Base-by-base conservation (phyloP, 2,888 invertebrate species). In the Zootermopsis nevadensis region DNA sequence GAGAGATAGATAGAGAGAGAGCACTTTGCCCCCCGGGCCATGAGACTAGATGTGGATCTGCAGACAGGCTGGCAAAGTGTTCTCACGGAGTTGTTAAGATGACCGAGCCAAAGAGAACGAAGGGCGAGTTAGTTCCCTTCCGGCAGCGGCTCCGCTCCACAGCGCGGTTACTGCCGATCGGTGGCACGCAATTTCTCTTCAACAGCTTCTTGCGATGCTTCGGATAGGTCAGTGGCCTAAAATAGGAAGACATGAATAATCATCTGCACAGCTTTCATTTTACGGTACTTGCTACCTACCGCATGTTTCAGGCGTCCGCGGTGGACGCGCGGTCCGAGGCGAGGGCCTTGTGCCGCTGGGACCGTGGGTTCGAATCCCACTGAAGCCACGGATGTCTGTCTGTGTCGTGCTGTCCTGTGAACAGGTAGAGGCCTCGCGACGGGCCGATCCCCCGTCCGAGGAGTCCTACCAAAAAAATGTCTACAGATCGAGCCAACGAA, bases 121-220 rank as follows among this genome's bases (percentile, higher is more conserved):
- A 48, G 72, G 69, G 81, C n/a, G 38, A 72, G 24, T 66, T 60
- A 53, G 33, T 66, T 79, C 74, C 72, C 33, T 69, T 77, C 69
- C 48, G 33, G 19, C 12, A 69, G 80, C 38, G 67, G 79, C 38
- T 35, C 74, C 77, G 8, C 8, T 30, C 72, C 24, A 27, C n/a
- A 30, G 38, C 42, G 15, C 12, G 33, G n/a, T 89, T 90, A 97
- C 93, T 97, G 96, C 92, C 97, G 96, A 92, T 97, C 97, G 88
- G 97, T 97, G 91, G 97, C 95, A 92, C 97, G 95, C 88, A 97
- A 94, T 91, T 97, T 97, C 90, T 97, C 97, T 90, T 97, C 97
- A 86, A 97, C 97, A 87, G 96, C 96, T 90, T 97, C 97, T 89
- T 96, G 95, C 86, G 97, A 96, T 86, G 97, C 97, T 91, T 98